Conservation (phyloP, 2,797 vertebrate species). For the Phataginus tetradactyla region DNA sequence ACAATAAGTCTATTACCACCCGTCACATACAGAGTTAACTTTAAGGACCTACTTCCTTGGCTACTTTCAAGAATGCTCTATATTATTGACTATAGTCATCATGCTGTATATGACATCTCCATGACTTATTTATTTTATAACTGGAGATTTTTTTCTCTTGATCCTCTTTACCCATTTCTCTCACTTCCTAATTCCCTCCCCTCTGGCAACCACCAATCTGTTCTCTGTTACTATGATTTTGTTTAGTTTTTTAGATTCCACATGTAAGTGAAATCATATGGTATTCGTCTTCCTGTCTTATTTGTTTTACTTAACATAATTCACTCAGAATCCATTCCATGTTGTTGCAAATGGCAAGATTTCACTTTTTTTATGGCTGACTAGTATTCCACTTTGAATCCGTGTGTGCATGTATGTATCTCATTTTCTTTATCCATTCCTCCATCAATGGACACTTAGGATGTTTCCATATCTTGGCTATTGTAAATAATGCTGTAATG, state of each 20-base stretch:
- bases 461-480: background rate
- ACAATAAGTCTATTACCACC: background rate
- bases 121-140: background rate
- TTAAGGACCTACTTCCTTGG: background rate
- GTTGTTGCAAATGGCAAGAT: background rate
- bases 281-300: background rate
- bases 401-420: background rate
- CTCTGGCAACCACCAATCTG: background rate
- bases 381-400: background rate
- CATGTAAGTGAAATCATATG: background rate
- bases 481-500: background rate
- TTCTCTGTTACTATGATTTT: background rate
- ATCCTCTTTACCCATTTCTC: background rate
- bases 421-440: background rate
- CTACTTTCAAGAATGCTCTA: background rate
- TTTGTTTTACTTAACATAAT: background rate
- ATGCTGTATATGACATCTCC: background rate
- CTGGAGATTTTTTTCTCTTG: background rate
- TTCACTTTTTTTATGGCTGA: background rate
- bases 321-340: background rate
- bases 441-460: background rate
- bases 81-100: background rate
- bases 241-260: background rate
- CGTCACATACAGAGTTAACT: background rate
- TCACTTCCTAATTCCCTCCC: background rate